phyloP scores from a whole-genome alignment of 2,888 invertebrate genomes.

The Cancer borealis region DNA sequence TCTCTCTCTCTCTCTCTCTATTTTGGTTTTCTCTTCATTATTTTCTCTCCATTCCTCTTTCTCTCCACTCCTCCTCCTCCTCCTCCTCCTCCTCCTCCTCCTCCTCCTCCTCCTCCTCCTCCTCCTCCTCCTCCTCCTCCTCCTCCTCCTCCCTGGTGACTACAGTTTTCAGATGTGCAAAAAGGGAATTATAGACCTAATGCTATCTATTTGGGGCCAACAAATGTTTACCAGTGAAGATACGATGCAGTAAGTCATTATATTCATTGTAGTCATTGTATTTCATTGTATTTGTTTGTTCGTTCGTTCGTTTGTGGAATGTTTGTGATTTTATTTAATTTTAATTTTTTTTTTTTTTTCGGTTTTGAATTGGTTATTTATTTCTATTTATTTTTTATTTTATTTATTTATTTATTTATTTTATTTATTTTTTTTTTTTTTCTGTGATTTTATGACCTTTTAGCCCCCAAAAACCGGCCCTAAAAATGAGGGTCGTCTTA shows the following conservation, averaged over 20 bases:
- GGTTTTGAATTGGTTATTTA: not conserved
- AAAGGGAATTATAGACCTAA: conserved; percentile 96
- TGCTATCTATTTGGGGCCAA: conserved; percentile 99
- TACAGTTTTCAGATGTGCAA: not conserved
- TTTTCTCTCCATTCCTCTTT: no score
- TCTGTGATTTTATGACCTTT: no score
- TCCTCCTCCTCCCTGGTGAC: not conserved
- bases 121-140: not conserved
- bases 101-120: not conserved
- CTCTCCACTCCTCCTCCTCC: no score
- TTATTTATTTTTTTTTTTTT: conserved; percentile 54
- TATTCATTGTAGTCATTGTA: no score
- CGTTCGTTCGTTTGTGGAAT: not conserved
- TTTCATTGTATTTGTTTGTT: not conserved
- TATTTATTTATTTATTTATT: no score
- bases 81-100: no score
- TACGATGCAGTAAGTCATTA: conserved; percentile 94
- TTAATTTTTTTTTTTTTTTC: not conserved
- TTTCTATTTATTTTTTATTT: conserved; percentile 21
- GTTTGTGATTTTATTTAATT: not conserved
- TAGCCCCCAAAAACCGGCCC: no score
- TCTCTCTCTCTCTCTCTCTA: not conserved
- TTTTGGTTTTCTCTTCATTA: not conserved
- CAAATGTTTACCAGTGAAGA: conserved; percentile 96
- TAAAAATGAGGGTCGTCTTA: no score